Evolutionary conservation across 2,888 invertebrate genomes (phyloP).

Genomic region (Habroteleia sp.): DNA sequence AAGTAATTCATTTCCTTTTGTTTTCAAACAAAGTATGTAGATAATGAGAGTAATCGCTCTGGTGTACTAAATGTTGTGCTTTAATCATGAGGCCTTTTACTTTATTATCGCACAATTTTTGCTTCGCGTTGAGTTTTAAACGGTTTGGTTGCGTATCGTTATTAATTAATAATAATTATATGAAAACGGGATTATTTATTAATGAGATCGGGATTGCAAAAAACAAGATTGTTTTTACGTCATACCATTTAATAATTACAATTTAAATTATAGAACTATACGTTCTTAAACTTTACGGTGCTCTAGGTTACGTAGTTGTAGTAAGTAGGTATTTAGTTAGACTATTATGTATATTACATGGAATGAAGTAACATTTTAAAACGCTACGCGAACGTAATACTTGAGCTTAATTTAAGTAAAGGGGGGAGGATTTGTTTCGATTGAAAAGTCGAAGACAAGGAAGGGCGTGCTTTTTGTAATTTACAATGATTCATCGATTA

Average conservation of each 20-base stretch:
- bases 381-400: constrained; percentile 81
- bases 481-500: constrained; percentile 36
- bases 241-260: constrained; percentile 81
- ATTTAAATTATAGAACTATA: constrained; percentile 81
- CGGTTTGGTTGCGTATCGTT: background rate
- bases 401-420: constrained; percentile 78
- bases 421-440: constrained; percentile 36
- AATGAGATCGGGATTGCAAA: constrained; percentile 5
- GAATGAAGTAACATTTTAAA: constrained; percentile 79
- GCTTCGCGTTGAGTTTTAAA: background rate
- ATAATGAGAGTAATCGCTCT: constrained; percentile 33
- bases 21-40: constrained; percentile 36
- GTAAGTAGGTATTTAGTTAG: constrained; percentile 79
- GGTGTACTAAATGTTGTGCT: constrained; percentile 30
- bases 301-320: constrained; percentile 80
- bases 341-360: constrained; percentile 81
- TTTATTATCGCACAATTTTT: constrained; percentile 22
- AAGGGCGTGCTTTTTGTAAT: constrained; percentile 37
- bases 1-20: constrained; percentile 51
- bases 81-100: background rate
- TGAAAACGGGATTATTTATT: constrained; percentile 1
- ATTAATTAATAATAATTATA: constrained; percentile 1
- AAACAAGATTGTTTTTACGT: constrained; percentile 72
- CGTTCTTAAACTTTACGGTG: constrained; percentile 80
- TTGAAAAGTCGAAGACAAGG: constrained; percentile 30